These are phyloP conservation scores for Gonatopus flavifemur DNA, from an alignment of 1,140 invertebrate genomes.

Conservation along the genomic window DNA sequence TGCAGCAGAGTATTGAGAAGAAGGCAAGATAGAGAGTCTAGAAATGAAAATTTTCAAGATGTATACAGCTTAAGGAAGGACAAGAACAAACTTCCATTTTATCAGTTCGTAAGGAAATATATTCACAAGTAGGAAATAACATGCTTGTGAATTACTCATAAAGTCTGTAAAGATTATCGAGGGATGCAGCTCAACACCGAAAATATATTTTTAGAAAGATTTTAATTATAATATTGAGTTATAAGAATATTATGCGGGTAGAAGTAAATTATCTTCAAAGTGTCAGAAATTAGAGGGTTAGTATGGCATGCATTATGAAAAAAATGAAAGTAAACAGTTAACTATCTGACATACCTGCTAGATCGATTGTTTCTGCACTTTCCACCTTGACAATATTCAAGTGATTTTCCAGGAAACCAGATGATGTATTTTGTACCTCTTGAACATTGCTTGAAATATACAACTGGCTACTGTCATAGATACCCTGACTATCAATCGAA, in stretches of 20 bases:
- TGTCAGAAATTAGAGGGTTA: neutral
- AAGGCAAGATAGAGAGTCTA: neutral
- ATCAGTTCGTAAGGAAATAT: neutral
- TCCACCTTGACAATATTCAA: neutral
- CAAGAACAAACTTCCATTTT: neutral
- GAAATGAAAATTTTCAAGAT: slow-evolving; percentile 1
- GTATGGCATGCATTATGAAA: neutral
- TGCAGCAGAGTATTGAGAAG: neutral
- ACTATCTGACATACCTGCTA: neutral
- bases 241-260: neutral
- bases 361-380: neutral
- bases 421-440: neutral
- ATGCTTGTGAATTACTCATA: neutral
- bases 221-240: neutral
- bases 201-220: neutral
- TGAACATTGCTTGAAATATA: neutral
- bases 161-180: neutral
- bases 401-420: neutral
- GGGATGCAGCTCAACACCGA: neutral
- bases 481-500: neutral
- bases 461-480: neutral
- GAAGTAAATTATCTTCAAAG: neutral
- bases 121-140: neutral
- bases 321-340: neutral
- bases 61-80: too few species aligned